Base-by-base conservation (phyloP, 2,113 vertebrate species). In the Nannospalax galili region DNA sequence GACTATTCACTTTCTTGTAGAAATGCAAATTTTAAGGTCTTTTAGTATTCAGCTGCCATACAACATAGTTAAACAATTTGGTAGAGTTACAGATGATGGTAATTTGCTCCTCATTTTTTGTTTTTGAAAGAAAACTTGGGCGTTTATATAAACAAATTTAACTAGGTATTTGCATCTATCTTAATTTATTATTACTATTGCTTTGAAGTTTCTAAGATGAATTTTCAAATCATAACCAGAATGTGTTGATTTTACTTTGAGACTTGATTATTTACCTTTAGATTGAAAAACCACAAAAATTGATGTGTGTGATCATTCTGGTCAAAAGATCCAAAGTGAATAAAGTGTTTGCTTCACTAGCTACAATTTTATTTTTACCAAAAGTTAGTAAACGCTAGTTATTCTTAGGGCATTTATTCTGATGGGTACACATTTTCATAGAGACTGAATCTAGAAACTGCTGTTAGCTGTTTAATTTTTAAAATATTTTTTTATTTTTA, bases 231-330 rank as follows among this genome's bases (percentile, higher is more conserved):
- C 58, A 15, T 60, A 86, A 48, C 72, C n/a, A 19, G 17, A 82
- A 94, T 84, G 75, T 28, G 64, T 91, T 84, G 82, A 15, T 85
- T 97, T 9, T 87, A 97, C 52, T 62, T 96, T 48, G 64, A 93
- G 90, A 62, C 56, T 12, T 45, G n/a, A 14, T 92, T 92, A 80
- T 52, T 95, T 94, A 56, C 5, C 20, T 72, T 77, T 90, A 17
- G 42, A 1, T 93, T 95, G 40, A 75, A 96, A 86, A n/a, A 32
- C 40, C 52, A 74, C 3, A 93, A 72, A 78, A 93, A 82, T 69
- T 80, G 88, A 79, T 42, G 15, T 91, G 15, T 81, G 15, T 92
- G 16, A 58, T 56, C 92, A 60, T 84, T 90, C 40, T 58, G 82
- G 7, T 56, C 15, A 67, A 78, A 95, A 75, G 26, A 82, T 82